Evolutionary conservation across 1,140 invertebrate genomes (phyloP), one percentile per base, ranked within the genome.

Genomic region (Lepidurus packardi): DNA sequence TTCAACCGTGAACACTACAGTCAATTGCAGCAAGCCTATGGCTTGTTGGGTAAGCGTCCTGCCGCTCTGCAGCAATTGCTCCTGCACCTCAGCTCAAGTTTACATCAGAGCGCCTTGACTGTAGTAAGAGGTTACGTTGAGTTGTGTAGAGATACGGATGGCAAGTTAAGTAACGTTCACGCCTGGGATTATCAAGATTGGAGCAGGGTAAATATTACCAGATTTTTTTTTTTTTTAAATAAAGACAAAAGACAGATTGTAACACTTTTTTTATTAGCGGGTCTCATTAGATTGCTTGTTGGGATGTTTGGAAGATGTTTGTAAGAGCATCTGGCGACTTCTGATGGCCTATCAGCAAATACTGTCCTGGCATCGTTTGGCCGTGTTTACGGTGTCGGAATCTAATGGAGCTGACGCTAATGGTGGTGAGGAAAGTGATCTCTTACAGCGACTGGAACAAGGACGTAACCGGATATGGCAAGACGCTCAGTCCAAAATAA

Each of bases 71-170:
- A 99, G 86, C 95, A 98, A 84, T 84, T 98, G 43, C 91, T 94
- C 80, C 97, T 99, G 90, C 95, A 98, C 85, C 97, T 96, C 84
- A 93, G 94, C 0, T 96, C 94, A 74, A 93, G 94, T 0, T 93
- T 98, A 76, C 96, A 98, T 81, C 95, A 94, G 82, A 92, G 91
- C 11, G 92, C 95, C 0, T 91, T 95, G 78, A 90, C 89, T 43
- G 89, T 93, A 8, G 87, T 96, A 0, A 89, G 92, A 78, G 89
- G 89, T 0, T 94, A 93, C 84, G 89, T 91, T 42, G 89, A 90
- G 81, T 85, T 90, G 7, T 87, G 84, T 25, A 86, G 89, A 45
- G 76, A 73, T n/a, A 79, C 86, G 89, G 25, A 92, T 92, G 80
- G 87, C 90, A 81, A 92, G 93, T 80, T 95, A 93, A 81, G 9